Conservation (phyloP, 2,113 vertebrate species). For the Nothocercus nigrocapillus region DNA sequence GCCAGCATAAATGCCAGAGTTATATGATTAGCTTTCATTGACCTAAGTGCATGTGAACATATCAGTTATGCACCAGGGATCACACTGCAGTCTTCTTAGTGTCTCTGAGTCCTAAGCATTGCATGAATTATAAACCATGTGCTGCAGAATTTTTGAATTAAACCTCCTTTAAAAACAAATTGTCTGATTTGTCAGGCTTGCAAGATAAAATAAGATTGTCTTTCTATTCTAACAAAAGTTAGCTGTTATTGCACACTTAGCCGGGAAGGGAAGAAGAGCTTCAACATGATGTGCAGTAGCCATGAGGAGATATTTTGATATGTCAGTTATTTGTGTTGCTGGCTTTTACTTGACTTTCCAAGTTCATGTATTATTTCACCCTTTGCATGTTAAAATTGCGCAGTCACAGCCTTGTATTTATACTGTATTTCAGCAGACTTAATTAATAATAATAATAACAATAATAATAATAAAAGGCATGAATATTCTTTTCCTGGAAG, state of each 20-base stretch:
- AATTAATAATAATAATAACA: background rate
- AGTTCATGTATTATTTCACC: background rate
- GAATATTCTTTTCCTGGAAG: background rate
- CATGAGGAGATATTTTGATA: background rate
- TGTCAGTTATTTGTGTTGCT: background rate
- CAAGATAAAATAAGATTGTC: background rate
- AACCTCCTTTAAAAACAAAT: background rate
- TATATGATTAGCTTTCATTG: background rate
- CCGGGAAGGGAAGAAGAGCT: background rate
- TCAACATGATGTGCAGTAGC: background rate
- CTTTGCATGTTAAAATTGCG: background rate
- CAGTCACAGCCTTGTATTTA: background rate
- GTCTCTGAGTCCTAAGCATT: background rate
- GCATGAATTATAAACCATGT: background rate
- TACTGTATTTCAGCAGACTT: background rate
- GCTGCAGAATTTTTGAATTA: slow-evolving; percentile 16
- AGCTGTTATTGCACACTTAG: background rate
- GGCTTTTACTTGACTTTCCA: background rate
- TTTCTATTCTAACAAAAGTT: background rate
- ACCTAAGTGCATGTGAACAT: slow-evolving; percentile 7
- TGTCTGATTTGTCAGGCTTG: slow-evolving; percentile 11
- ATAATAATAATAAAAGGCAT: no score
- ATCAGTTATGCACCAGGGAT: background rate
- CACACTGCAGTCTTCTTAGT: background rate
- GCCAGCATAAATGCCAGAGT: background rate